Conservation (phyloP, 2,797 vertebrate genomes). For the Enteromius mattozi region DNA sequence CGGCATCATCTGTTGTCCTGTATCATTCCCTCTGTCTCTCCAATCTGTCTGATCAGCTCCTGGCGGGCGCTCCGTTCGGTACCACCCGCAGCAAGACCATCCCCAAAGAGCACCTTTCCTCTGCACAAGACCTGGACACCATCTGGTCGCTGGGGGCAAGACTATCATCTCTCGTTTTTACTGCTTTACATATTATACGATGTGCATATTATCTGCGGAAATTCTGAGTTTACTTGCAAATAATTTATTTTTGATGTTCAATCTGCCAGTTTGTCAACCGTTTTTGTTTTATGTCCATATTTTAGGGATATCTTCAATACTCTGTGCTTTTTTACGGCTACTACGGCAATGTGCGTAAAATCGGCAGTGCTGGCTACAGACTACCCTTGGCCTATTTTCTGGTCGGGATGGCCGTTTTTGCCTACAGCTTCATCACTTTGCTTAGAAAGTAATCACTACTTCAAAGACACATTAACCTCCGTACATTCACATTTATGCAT, state of each 20-base stretch:
- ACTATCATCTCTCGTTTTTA: conserved; percentile 55
- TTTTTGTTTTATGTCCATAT: conserved; percentile 39
- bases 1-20: conserved; percentile 52
- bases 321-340: conserved; percentile 97
- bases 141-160: conserved; percentile 98
- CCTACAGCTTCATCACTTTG: conserved; percentile 96
- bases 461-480: not conserved
- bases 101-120: conserved; percentile 83
- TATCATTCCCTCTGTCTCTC: conserved; percentile 44
- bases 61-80: conserved; percentile 91
- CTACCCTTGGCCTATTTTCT: conserved; percentile 96
- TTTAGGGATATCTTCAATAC: conserved; percentile 95
- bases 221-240: not conserved
- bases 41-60: conserved; percentile 83
- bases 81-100: conserved; percentile 92
- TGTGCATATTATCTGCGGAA: not conserved
- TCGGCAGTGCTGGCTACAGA: conserved; percentile 91
- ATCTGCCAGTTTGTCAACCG: not conserved
- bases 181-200: conserved; percentile 52
- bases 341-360: conserved; percentile 88
- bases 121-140: conserved; percentile 96
- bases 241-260: not conserved
- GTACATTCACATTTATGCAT: not conserved
- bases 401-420: conserved; percentile 97
- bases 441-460: conserved; percentile 86